Base-by-base conservation (phyloP, 92 coral and sea anemone species). In the Pocillopora grandis region DNA sequence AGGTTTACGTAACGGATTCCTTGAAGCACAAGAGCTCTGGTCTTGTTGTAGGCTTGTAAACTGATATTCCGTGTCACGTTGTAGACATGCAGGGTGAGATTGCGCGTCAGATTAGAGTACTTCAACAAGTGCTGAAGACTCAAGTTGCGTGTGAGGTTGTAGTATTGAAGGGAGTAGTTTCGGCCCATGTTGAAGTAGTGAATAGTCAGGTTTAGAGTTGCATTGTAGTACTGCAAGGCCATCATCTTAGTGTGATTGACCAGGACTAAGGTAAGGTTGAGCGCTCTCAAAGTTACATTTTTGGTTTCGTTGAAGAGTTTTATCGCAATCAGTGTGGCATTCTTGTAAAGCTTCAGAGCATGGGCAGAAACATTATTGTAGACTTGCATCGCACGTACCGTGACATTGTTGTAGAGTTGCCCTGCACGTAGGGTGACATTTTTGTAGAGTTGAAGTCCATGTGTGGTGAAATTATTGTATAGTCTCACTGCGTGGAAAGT, bases 381-480 rank as follows among this genome's bases (percentile, higher is more conserved):
- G 35, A 91, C 20, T 66, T 66, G 80, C n/a, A 86, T 69, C n/a
- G 80, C 88, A 62, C 64, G 89, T 67, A 89, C n/a, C 89, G 88
- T 83, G 90, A 90, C 78, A 77, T 90, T 90, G 89, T 86, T 91
- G 88, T 93, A 93, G 63, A 93, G 86, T 2, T 66, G 76, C 71
- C 63, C 63, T 17, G 89, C 89, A 36, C 80, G 85, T 82, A 89
- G n/a, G 70, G 98, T 85, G 78, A 85, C 31, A 59, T 92, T 92
- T 77, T 83, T 93, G 76, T 92, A 94, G 20, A 94, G 57, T 27
- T 64, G 83, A 23, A 92, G 56, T 64, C 80, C 92, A 20, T 72
- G 87, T 52, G 88, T 14, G 85, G 89, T 73, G 89, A 89, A 83
- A 74, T 91, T 89, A 92, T 92, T 89, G 87, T 87, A 94, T 19